Conservation (phyloP, 2,113 vertebrate genomes). For the Vidua macroura region DNA sequence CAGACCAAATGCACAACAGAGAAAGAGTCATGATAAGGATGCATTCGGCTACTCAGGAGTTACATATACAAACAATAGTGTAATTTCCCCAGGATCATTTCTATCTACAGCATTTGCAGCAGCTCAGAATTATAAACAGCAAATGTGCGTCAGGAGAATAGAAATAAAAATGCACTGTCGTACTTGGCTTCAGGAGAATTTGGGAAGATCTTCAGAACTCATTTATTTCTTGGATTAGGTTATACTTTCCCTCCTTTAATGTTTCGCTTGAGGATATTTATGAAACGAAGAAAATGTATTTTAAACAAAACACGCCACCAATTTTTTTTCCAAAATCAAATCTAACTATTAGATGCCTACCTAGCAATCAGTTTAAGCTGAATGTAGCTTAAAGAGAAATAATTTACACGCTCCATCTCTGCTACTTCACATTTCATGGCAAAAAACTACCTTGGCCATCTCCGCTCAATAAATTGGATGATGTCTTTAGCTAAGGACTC, state of each 20-base stretch:
- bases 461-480: background rate
- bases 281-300: background rate
- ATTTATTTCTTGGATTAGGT: constrained; percentile 22
- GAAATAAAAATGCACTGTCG: constrained; percentile 7
- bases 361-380: background rate
- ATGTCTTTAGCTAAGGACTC: background rate
- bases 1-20: constrained; percentile 6
- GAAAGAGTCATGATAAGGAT: background rate
- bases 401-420: background rate
- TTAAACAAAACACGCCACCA: background rate
- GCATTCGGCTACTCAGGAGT: background rate
- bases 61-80: background rate
- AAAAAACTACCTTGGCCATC: background rate
- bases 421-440: background rate
- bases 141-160: background rate
- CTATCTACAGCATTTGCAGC: background rate
- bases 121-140: background rate
- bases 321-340: background rate
- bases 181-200: constrained; percentile 1
- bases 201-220: constrained; percentile 4
- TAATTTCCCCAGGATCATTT: background rate
- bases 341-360: background rate
- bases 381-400: background rate
- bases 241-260: background rate
- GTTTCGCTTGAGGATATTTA: constrained; percentile 14